Conservation (phyloP, 2,888 invertebrate species). For the Schizaphis graminum region DNA sequence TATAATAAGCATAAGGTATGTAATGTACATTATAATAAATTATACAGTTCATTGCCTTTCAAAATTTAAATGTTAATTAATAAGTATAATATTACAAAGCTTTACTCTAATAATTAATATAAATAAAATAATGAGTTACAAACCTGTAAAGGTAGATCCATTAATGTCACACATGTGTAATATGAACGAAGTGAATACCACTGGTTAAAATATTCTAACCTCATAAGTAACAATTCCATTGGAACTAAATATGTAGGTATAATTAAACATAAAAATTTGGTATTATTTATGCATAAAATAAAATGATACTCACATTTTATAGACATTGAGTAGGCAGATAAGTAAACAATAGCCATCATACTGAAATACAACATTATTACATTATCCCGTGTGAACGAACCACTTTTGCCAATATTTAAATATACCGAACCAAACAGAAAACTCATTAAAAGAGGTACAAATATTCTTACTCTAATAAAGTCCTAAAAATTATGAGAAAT, state of each 20-base stretch:
- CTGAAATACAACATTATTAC: conserved; percentile 53
- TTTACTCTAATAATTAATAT: conserved; percentile 5
- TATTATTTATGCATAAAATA: not conserved
- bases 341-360: conserved; percentile 43
- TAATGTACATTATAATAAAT: not conserved
- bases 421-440: conserved; percentile 52
- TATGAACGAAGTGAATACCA: conserved; percentile 60
- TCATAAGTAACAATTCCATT: conserved; percentile 44
- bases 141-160: conserved; percentile 63
- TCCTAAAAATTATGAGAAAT: conserved; percentile 16
- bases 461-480: conserved; percentile 30
- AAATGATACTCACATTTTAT: conserved; percentile 48
- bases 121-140: not conserved
- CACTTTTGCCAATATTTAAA: conserved; percentile 58
- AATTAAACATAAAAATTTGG: not conserved
- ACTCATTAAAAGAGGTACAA: conserved; percentile 43
- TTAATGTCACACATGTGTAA: conserved; percentile 48
- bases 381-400: conserved; percentile 50
- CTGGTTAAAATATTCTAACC: conserved; percentile 59
- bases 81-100: not conserved
- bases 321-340: conserved; percentile 60
- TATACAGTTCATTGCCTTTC: not conserved
- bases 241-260: conserved; percentile 39
- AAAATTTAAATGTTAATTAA: not conserved
- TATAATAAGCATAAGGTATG: not conserved